These are phyloP conservation scores for Agelastica alni DNA, from an alignment of 2,888 invertebrate species.

Conservation along the genomic window DNA sequence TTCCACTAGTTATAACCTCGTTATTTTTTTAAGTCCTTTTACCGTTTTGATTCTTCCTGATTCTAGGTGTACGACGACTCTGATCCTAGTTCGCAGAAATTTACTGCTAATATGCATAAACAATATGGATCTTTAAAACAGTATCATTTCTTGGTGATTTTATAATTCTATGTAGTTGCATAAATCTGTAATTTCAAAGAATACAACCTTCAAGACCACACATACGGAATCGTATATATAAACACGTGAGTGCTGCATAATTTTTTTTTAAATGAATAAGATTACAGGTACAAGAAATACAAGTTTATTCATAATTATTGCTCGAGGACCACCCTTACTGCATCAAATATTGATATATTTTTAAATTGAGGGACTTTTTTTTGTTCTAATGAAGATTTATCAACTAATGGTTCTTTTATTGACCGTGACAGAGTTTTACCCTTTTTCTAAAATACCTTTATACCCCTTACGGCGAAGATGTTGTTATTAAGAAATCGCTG, in stretches of 20 bases:
- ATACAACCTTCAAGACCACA: conserved; percentile 5
- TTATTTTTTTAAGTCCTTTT: no score
- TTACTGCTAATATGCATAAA: no score
- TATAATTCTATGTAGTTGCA: neutral
- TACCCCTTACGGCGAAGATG: conserved; percentile 10
- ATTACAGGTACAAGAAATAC: conserved; percentile 1
- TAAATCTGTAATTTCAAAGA: neutral
- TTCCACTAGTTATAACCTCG: no score
- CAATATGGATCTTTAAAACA: conserved; percentile 3
- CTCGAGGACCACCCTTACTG: neutral
- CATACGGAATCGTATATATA: conserved; percentile 1
- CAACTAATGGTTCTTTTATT: conserved; percentile 10
- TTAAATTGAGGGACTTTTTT: no score
- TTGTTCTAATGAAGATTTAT: conserved; percentile 5
- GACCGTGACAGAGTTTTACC: conserved; percentile 19
- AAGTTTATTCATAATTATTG: neutral
- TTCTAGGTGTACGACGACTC: no score
- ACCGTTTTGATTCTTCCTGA: no score
- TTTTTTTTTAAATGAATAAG: conserved; percentile 1
- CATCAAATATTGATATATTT: neutral
- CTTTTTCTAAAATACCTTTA: conserved; percentile 10
- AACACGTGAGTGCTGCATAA: neutral
- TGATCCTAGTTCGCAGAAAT: no score
- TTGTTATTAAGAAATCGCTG: conserved; percentile 12
- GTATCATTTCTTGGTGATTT: neutral